phyloP scores from a whole-genome alignment of 2,888 invertebrate species.

The Ceramica pisi region DNA sequence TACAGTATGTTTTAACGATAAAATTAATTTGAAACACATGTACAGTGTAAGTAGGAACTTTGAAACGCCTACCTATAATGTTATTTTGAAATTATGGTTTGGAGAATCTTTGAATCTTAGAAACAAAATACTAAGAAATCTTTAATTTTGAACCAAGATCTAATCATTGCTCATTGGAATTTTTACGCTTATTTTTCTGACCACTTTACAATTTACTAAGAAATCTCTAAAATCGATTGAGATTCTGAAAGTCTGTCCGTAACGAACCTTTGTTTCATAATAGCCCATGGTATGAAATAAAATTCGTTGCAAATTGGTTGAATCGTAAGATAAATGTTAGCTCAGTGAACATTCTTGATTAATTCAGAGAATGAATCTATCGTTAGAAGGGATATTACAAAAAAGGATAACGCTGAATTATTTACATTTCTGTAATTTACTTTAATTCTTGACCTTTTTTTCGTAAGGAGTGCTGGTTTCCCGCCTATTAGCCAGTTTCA shows the following conservation, averaged over 20 bases:
- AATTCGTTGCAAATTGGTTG: conserved; percentile 44
- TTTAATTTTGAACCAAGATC: background rate
- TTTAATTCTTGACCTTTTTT: background rate
- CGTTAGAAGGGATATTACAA: background rate
- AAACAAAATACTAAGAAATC: background rate
- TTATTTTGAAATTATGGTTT: background rate
- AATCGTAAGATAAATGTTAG: conserved; percentile 54
- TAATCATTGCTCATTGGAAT: background rate
- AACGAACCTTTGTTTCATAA: conserved; percentile 31
- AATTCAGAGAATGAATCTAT: conserved; percentile 28
- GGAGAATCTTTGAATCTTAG: background rate
- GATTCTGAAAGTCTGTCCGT: conserved; percentile 11
- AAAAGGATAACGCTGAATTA: background rate
- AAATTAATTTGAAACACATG: conserved; percentile 56
- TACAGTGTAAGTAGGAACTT: background rate
- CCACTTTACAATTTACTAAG: conserved; percentile 11
- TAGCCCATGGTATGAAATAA: conserved; percentile 35
- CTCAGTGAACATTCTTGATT: conserved; percentile 47
- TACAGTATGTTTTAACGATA: conserved; percentile 33
- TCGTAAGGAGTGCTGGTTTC: background rate
- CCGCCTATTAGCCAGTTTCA: background rate
- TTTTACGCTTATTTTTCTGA: conserved; percentile 16
- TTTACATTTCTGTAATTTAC: background rate
- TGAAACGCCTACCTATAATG: background rate
- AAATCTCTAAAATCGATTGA: conserved; percentile 8